phyloP scores from a whole-genome alignment of 2,113 vertebrate genomes.

The Scomber scombrus region DNA sequence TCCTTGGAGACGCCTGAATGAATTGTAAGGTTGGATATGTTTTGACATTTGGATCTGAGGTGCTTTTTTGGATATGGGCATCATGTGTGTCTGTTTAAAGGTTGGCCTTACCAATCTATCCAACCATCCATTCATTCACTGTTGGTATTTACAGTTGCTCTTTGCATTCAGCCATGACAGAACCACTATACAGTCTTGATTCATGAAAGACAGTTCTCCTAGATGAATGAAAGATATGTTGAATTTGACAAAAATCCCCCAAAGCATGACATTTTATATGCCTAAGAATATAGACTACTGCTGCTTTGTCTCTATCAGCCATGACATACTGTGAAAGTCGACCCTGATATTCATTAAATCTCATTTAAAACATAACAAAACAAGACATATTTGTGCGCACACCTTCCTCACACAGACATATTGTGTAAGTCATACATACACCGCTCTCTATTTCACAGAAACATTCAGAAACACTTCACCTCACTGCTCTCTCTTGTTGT shows the following conservation, averaged over 20 bases:
- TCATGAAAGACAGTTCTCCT: too few species aligned
- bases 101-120: not conserved
- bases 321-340: too few species aligned
- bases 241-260: too few species aligned
- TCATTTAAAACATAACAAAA: not conserved
- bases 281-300: too few species aligned
- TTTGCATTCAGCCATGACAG: not conserved
- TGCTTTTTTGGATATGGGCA: not conserved
- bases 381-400: not conserved
- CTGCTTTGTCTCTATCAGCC: too few species aligned
- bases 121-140: not conserved
- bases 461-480: slow-evolving; percentile 34
- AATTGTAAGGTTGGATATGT: not conserved
- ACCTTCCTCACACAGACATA: not conserved
- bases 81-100: not conserved
- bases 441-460: slow-evolving; percentile 27
- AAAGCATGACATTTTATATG: not conserved
- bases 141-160: not conserved
- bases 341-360: not conserved
- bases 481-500: slow-evolving; percentile 36
- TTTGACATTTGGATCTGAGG: slow-evolving; percentile 9
- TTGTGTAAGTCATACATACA: not conserved
- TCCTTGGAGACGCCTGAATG: not conserved
- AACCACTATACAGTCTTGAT: too few species aligned
- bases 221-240: too few species aligned